These are phyloP conservation scores for Tachyglossus aculeatus DNA, from an alignment of 2,797 vertebrate genomes.

Conservation along the genomic window DNA sequence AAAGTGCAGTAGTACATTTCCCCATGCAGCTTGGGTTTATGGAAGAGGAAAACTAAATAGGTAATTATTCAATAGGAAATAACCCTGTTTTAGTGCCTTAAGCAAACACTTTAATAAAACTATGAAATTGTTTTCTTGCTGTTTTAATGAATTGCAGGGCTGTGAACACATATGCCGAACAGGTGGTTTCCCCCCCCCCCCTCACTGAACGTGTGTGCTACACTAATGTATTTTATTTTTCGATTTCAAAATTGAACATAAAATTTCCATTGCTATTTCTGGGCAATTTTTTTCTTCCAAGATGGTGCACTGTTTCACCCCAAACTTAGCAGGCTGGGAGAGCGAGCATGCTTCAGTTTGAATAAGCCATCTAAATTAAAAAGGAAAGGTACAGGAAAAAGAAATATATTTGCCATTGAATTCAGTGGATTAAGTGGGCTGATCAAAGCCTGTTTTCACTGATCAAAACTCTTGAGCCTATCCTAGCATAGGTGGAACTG, in stretches of 20 bases:
- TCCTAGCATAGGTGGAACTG: too few relatives aligned
- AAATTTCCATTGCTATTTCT: constrained; percentile 6
- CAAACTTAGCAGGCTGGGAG: too few relatives aligned
- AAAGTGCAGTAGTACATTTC: neutral
- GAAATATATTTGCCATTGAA: too few relatives aligned
- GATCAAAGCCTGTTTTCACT: too few relatives aligned
- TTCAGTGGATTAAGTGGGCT: too few relatives aligned
- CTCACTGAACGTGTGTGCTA: neutral
- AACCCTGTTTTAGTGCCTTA: neutral
- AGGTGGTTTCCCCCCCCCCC: too few relatives aligned
- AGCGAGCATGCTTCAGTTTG: too few relatives aligned
- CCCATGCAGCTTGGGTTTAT: neutral
- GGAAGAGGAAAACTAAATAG: constrained; percentile 1
- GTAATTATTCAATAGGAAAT: neutral
- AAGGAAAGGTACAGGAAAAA: too few relatives aligned
- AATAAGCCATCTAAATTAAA: too few relatives aligned
- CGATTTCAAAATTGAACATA: neutral
- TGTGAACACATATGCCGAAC: neutral
- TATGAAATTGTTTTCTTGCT: neutral
- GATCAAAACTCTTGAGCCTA: too few relatives aligned
- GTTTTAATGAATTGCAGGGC: neutral
- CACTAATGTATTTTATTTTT: neutral
- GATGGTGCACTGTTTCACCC: too few relatives aligned
- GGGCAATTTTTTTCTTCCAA: too few relatives aligned
- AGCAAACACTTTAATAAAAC: neutral